phyloP scores from a whole-genome alignment of 2,113 vertebrate genomes.

The Casuarius casuarius region DNA sequence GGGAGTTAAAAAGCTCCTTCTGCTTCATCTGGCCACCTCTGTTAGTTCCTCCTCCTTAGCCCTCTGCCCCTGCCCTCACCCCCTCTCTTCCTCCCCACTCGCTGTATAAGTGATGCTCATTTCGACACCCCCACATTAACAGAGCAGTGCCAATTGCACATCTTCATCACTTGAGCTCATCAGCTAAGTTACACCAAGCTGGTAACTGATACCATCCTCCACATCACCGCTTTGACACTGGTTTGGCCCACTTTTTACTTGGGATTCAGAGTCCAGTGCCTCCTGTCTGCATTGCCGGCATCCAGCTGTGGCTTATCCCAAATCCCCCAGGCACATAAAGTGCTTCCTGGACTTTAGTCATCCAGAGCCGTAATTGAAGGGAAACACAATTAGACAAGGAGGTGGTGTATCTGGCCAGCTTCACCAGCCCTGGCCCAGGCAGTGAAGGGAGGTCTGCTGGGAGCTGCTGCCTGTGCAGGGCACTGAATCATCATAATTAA shows the following conservation, averaged over 20 bases:
- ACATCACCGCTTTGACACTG: not conserved
- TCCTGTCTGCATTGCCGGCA: fast-evolving
- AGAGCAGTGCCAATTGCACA: not conserved
- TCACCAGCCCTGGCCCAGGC: not conserved
- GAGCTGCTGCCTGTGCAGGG: not conserved
- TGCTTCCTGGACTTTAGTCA: not conserved
- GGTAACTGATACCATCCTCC: not conserved
- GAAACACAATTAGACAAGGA: conserved; percentile 8
- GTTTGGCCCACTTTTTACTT: not conserved
- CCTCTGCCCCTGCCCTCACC: not conserved
- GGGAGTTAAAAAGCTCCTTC: not conserved
- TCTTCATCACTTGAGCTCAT: not conserved
- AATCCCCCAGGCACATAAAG: not conserved
- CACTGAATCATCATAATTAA: conserved; percentile 18
- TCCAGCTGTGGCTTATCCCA: not conserved
- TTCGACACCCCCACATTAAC: not conserved
- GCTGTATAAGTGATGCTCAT: fast-evolving
- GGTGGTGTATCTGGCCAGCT: not conserved
- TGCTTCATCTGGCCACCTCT: not conserved
- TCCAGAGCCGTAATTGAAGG: not conserved
- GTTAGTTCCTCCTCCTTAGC: not conserved
- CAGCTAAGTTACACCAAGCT: not conserved
- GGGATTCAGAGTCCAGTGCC: not conserved
- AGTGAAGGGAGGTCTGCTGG: not conserved
- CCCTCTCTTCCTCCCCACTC: not conserved